Percentiles rank a stretch among this genome's conserved stretches.
phyloP scores from a whole-genome alignment of 2,113 vertebrate species.

The Psettodes erumei region DNA sequence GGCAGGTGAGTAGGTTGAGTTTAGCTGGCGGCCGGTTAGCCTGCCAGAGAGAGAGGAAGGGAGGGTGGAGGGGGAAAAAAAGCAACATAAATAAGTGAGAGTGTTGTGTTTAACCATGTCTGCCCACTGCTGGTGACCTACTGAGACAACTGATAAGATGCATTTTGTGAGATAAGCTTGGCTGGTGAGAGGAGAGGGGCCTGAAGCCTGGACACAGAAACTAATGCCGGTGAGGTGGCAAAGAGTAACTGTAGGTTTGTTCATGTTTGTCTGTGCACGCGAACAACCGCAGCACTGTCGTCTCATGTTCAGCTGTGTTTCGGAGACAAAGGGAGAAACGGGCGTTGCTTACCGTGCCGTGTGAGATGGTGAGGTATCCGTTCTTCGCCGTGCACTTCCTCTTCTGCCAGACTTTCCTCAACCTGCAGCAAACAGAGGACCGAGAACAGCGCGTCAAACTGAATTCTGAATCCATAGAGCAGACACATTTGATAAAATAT shows the following conservation, averaged over 20 bases:
- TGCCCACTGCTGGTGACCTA: conserved; percentile 27
- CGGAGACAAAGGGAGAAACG: background rate
- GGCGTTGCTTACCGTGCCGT: conserved; percentile 90
- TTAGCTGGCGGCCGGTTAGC: conserved; percentile 98
- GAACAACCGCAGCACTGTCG: background rate
- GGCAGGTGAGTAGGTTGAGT: conserved; percentile 98
- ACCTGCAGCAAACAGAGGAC: conserved; percentile 62
- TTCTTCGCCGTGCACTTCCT: conserved; percentile 93
- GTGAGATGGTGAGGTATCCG: conserved; percentile 97
- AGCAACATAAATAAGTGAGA: conserved; percentile 12
- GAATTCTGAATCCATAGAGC: background rate
- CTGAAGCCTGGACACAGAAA: conserved; percentile 9
- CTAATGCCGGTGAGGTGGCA: background rate
- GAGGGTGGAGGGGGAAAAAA: background rate
- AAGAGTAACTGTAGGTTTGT: background rate
- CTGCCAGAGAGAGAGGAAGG: conserved; percentile 70
- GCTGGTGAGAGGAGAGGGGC: background rate
- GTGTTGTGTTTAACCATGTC: conserved; percentile 32
- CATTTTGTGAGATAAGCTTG: background rate
- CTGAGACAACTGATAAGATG: conserved; percentile 56
- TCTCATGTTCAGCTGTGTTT: background rate
- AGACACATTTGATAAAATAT: background rate
- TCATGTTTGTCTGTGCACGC: background rate
- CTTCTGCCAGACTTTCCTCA: conserved; percentile 87
- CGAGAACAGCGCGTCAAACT: background rate